Percentiles rank a stretch among this genome's conserved stretches.
phyloP scores from a whole-genome alignment of 2,797 vertebrate species.

The Gymnocypris eckloni region DNA sequence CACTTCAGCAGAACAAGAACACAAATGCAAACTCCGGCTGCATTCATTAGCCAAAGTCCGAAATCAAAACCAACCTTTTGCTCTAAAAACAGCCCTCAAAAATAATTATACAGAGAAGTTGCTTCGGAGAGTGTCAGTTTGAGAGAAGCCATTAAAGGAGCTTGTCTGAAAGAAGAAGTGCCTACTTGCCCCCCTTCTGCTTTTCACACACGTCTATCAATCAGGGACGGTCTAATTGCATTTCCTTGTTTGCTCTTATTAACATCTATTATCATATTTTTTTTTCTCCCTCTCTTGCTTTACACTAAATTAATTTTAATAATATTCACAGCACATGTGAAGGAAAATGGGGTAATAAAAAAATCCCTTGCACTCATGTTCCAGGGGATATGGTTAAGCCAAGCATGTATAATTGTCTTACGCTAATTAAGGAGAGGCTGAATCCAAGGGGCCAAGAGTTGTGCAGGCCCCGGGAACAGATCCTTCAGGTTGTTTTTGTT shows the following conservation, averaged over 20 bases:
- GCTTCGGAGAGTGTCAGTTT: constrained; percentile 18
- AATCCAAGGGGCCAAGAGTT: constrained; percentile 65
- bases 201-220: constrained; percentile 53
- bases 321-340: constrained; percentile 64
- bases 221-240: constrained; percentile 56
- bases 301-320: constrained; percentile 71
- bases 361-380: constrained; percentile 74
- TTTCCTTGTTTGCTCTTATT: constrained; percentile 69
- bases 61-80: constrained; percentile 34
- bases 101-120: constrained; percentile 41
- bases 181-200: constrained; percentile 34
- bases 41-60: constrained; percentile 57
- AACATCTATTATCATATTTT: constrained; percentile 52
- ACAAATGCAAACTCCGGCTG: constrained; percentile 51
- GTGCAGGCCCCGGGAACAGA: constrained; percentile 59
- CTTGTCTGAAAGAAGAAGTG: constrained; percentile 35
- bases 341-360: constrained; percentile 55
- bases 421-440: constrained; percentile 79
- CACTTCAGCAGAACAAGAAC: constrained; percentile 72
- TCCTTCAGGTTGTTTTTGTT: constrained; percentile 68
- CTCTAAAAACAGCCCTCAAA: constrained; percentile 48
- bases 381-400: constrained; percentile 80
- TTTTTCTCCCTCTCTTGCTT: constrained; percentile 45
- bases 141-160: constrained; percentile 39
- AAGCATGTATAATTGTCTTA: constrained; percentile 85